Evolutionary conservation across 2,113 vertebrate genomes (phyloP), one percentile per base, ranked within the genome.

Genomic region (Nymphicus hollandicus): DNA sequence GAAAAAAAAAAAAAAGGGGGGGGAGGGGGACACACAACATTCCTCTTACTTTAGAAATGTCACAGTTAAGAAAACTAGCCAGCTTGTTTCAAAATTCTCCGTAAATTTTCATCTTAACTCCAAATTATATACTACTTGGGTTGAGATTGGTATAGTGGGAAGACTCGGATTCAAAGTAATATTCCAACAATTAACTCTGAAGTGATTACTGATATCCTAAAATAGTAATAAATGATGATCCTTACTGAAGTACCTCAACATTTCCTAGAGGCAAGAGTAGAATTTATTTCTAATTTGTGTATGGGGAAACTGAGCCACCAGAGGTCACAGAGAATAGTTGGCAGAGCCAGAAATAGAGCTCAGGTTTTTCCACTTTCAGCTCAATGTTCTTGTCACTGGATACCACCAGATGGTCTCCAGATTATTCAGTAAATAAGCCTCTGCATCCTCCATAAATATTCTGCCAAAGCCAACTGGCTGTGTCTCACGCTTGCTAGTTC

Each of bases 391-490:
- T 94, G 93, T 97, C 90, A 89, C 91, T 96, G 93, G 93, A 96
- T 95, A 95, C 91, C 79, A 91, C 78, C 94, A 95, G 93, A 94
- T 96, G 94, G 95, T 97, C 91, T 93, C 94, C 94, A 97, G 95
- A 96, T 95, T 95, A 96, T 95, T 97, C 95, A 94, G 96, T 95
- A 95, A 96, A 96, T 94, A 96, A 93, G 96, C 92, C 82, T 93
- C 93, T 96, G 86, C 92, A 94, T 96, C 93, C 94, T 94, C 88
- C 94, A 91, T 95, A 95, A 95, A 96, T 96, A 97, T 66, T 94
- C 91, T 43, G 1, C 93, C 91, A 93, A 95, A 96, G 95, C 95
- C 93, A 96, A 93, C 93, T 93, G 96, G 93, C 95, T 95, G 83
- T 74, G 93, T 96, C 96, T 96, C 96, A 87, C 95, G 49, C 93